Conservation (phyloP, 2,797 vertebrate genomes). For the Channallabes apus region DNA sequence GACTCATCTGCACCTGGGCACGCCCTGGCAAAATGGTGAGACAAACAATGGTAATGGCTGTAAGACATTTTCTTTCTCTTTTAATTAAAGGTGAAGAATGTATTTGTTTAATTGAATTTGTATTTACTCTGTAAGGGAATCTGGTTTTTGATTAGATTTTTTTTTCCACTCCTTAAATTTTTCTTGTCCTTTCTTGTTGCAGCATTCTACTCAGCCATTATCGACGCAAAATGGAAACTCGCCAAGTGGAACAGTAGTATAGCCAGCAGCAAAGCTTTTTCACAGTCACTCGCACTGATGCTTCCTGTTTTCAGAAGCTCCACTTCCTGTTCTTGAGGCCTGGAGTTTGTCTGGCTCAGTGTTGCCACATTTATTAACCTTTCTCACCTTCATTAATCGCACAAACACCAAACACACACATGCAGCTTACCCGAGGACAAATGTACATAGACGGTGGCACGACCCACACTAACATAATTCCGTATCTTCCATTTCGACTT, state of each 20-base stretch:
- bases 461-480: slow-evolving; percentile 15
- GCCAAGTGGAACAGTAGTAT: slow-evolving; percentile 89
- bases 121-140: slow-evolving; percentile 6
- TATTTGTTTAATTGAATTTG: not conserved
- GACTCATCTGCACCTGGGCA: slow-evolving; percentile 91
- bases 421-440: slow-evolving; percentile 3
- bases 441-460: slow-evolving; percentile 19
- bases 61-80: not conserved
- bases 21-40: slow-evolving; percentile 85
- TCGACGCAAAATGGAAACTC: slow-evolving; percentile 86
- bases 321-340: slow-evolving; percentile 18
- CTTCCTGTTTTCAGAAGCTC: slow-evolving; percentile 35
- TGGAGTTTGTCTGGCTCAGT: slow-evolving; percentile 11
- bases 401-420: not conserved
- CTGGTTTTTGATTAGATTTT: slow-evolving; percentile 24
- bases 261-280: slow-evolving; percentile 68
- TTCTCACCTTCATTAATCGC: slow-evolving; percentile 10
- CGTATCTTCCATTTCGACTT: slow-evolving; percentile 9
- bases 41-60: slow-evolving; percentile 35
- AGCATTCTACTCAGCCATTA: slow-evolving; percentile 68
- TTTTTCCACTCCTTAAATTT: not conserved
- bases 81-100: not conserved
- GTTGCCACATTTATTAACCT: slow-evolving; percentile 52
- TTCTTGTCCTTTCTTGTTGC: slow-evolving; percentile 3
- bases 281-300: slow-evolving; percentile 13